Percentiles rank a stretch among this genome's conserved stretches.
Conservation (phyloP, 2,797 vertebrate species). For the Phrynocephalus vlangalii region DNA sequence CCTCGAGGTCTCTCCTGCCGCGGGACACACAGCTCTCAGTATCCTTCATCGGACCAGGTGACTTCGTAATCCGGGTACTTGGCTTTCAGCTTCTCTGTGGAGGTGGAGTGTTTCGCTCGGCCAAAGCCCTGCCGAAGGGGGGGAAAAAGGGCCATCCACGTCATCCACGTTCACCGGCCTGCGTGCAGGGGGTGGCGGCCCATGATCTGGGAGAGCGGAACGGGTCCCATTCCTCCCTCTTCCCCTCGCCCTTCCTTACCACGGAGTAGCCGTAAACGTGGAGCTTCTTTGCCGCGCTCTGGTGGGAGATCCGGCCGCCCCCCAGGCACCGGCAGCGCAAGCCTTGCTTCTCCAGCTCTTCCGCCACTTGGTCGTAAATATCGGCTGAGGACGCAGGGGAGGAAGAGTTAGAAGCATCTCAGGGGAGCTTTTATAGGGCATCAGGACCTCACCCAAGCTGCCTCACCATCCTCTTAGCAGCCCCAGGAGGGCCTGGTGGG, state of each 20-base stretch:
- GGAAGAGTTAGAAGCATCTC: not conserved
- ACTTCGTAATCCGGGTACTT: slow-evolving; percentile 89
- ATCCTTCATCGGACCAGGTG: slow-evolving; percentile 94
- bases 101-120: slow-evolving; percentile 86
- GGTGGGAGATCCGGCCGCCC: slow-evolving; percentile 92
- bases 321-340: slow-evolving; percentile 91
- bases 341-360: slow-evolving; percentile 84
- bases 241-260: slow-evolving; percentile 76
- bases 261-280: slow-evolving; percentile 96
- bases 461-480: not conserved
- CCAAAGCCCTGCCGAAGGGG: slow-evolving; percentile 86
- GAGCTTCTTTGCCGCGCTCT: slow-evolving; percentile 85
- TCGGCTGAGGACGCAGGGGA: slow-evolving; percentile 81
- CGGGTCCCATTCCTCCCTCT: too few relatives aligned
- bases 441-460: too few relatives aligned
- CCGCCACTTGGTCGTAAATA: slow-evolving; percentile 87
- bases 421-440: too few relatives aligned
- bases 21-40: slow-evolving; percentile 74
- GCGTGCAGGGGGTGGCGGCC: too few relatives aligned
- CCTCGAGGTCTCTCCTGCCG: not conserved
- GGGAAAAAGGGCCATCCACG: not conserved
- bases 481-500: too few relatives aligned
- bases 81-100: slow-evolving; percentile 89
- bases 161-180: not conserved
- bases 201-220: not conserved